These are phyloP conservation scores for Heptranchias perlo DNA, from an alignment of 2,113 vertebrate genomes.

Conservation along the genomic window DNA sequence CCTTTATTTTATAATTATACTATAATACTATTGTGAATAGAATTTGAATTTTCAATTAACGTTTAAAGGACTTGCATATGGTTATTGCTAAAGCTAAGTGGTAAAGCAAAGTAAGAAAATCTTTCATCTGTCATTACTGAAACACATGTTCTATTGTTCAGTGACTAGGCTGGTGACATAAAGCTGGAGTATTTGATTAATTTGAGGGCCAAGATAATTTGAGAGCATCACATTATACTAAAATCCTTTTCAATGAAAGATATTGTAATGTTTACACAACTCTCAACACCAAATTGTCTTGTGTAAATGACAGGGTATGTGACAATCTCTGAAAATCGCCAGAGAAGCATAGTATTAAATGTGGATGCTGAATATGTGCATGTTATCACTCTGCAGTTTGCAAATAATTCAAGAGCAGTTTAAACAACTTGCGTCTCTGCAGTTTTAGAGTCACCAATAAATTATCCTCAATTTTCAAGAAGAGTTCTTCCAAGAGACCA, in stretches of 20 bases:
- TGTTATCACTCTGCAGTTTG: not conserved
- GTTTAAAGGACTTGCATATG: not conserved
- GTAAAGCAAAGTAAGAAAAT: not conserved
- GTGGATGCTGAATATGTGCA: too few species aligned
- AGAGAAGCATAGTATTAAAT: not conserved
- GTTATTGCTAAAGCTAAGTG: too few species aligned
- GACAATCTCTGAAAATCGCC: too few species aligned
- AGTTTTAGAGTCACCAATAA: not conserved
- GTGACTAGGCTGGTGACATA: not conserved
- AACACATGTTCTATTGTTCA: not conserved
- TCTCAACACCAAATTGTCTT: not conserved
- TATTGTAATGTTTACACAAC: not conserved
- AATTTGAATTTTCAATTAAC: slow-evolving; percentile 9
- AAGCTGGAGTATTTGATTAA: not conserved
- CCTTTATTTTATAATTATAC: not conserved
- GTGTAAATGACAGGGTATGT: not conserved
- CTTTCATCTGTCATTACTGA: not conserved
- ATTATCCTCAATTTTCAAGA: not conserved
- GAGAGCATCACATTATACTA: not conserved
- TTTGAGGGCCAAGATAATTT: not conserved
- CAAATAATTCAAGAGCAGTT: not conserved
- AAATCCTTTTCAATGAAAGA: not conserved
- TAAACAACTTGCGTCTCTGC: not conserved
- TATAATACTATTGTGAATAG: not conserved
- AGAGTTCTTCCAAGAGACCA: not conserved